Evolutionary conservation across 2,888 invertebrate species (phyloP), one percentile per base, ranked within the genome.

Genomic region (Chymomyza procnemis): DNA sequence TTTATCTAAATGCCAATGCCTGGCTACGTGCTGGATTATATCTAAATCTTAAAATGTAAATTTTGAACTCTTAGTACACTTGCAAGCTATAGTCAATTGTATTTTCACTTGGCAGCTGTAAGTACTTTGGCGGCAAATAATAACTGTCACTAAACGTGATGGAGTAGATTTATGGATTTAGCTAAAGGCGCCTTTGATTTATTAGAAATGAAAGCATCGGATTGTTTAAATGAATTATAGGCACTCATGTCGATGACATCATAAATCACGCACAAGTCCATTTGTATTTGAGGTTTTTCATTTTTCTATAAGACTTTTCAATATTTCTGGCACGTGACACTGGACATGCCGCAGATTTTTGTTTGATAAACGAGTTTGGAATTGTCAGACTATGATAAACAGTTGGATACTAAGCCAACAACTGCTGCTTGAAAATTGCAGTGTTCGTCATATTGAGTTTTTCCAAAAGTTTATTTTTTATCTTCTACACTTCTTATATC

Each of bases 141-240:
- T 84, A 79, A 78, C 73, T 84, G 79, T 84, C 79, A 72, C 70
- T 73, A 78, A 84, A 80, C 78, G 58, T 84, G 85, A 79, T 81
- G 73, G 81, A 84, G 81, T 84, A 73, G 81, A 75, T 79, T 83
- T 80, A 64, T 80, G 62, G 47, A 55, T 54, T 18, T 14, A 6
- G 54, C 19, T 22, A 54, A 12, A 41, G 34, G 34, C 34, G 34
- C 71, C 67, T 58, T 73, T 72, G 76, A 76, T 76, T 80, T 76
- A 76, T 80, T 71, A 63, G 66, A 59, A 30, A 14, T 65, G 68
- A 50, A 60, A 46, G n/a, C 66, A 16, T 18, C 18, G 52, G 61
- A 48, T 48, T 69, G 59, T 61, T 76, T 79, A 79, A 77, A 82
- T 82, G 79, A 77, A 82, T 79, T 77, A 77, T 81, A 79, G 69